A percentile compares a stretch with the other conserved stretches of the same genome.
These are phyloP conservation scores for Incurvaria masculella DNA, from an alignment of 2,888 invertebrate genomes.

Conservation along the genomic window DNA sequence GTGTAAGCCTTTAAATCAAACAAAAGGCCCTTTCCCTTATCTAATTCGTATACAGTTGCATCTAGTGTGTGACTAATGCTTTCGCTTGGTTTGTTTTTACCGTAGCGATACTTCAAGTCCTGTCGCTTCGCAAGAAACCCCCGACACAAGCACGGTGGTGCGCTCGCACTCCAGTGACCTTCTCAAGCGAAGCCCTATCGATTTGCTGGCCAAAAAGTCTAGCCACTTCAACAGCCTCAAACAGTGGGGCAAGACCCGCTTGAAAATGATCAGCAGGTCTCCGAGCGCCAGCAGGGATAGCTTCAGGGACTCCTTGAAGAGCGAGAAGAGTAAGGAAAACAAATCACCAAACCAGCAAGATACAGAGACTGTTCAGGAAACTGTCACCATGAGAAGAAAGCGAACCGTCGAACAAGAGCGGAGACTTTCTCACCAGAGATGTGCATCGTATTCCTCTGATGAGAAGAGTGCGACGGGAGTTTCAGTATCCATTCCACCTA, in stretches of 20 bases:
- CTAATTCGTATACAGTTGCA: conserved; percentile 24
- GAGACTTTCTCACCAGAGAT: conserved; percentile 69
- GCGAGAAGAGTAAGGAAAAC: conserved; percentile 39
- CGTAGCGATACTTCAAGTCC: conserved; percentile 53
- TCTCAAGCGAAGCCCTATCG: conserved; percentile 65
- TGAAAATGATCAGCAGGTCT: conserved; percentile 68
- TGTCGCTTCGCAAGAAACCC: conserved; percentile 50
- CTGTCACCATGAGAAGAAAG: conserved; percentile 62
- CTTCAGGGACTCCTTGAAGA: conserved; percentile 38
- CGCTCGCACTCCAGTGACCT: conserved; percentile 76
- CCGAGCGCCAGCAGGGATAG: conserved; percentile 55
- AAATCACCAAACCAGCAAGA: conserved; percentile 42
- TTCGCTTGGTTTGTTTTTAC: conserved; percentile 55
- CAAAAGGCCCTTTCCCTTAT: background rate
- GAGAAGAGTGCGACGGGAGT: conserved; percentile 63
- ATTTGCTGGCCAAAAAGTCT: conserved; percentile 47
- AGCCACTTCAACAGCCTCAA: conserved; percentile 79
- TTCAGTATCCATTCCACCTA: conserved; percentile 49
- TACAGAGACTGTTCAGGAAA: conserved; percentile 64
- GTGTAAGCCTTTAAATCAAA: background rate
- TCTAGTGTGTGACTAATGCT: conserved; percentile 58
- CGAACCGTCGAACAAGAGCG: conserved; percentile 60
- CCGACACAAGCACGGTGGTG: conserved; percentile 52
- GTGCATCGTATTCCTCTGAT: conserved; percentile 74
- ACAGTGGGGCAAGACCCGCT: conserved; percentile 80